Evolutionary conservation across 2,888 invertebrate genomes (phyloP).

Genomic region (Flabesymbios commensalis): DNA sequence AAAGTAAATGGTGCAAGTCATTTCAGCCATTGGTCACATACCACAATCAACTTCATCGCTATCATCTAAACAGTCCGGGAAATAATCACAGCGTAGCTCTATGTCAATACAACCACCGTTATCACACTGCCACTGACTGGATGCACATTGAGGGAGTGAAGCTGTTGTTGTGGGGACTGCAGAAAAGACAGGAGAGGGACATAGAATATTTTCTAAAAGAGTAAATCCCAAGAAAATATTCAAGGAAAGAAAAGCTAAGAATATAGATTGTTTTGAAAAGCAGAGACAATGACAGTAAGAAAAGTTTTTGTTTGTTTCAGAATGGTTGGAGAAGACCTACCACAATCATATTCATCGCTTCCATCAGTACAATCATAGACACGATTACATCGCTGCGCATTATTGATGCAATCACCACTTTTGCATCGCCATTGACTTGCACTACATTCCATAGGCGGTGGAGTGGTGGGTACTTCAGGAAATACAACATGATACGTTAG

Average conservation of each 20-base stretch:
- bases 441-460: background rate
- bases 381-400: slow-evolving; percentile 68
- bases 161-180: no score
- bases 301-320: no score
- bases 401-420: slow-evolving; percentile 76
- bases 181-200: no score
- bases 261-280: no score
- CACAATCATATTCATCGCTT: slow-evolving; percentile 59
- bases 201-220: no score
- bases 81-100: slow-evolving; percentile 9
- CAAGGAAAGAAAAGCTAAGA: no score
- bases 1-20: no score
- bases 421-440: slow-evolving; percentile 49
- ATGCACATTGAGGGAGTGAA: no score
- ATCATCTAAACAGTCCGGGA: slow-evolving; percentile 13
- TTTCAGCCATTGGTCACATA: slow-evolving; percentile 9
- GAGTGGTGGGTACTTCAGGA: no score
- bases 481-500: no score
- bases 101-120: slow-evolving; percentile 7
- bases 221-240: no score
- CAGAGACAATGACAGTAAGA: no score
- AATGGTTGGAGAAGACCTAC: slow-evolving; percentile 16
- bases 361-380: slow-evolving; percentile 58
- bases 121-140: slow-evolving; percentile 3
- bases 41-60: slow-evolving; percentile 20